These are phyloP conservation scores for Chiloscyllium punctatum DNA, from an alignment of 2,797 vertebrate species.

Conservation along the genomic window DNA sequence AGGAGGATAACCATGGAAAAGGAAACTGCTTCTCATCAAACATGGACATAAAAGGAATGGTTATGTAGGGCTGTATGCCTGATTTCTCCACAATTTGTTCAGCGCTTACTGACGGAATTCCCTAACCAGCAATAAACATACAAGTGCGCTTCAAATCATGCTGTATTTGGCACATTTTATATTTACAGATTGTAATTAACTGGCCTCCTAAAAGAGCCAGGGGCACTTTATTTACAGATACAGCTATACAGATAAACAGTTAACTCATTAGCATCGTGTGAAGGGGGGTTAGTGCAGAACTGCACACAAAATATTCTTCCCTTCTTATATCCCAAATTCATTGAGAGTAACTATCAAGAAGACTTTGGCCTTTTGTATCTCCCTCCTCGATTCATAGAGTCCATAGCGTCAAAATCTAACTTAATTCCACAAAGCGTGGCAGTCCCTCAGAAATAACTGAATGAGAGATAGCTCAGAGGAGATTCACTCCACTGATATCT, in stretches of 20 bases:
- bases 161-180: not conserved
- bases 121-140: not conserved
- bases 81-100: constrained; percentile 22
- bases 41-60: not conserved
- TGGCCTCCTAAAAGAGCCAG: not conserved
- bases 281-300: not conserved
- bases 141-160: not conserved
- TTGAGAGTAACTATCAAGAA: not conserved
- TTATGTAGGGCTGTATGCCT: no score
- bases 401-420: no score
- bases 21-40: not conserved
- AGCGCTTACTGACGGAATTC: not conserved
- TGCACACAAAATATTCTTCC: not conserved
- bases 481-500: no score
- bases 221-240: not conserved
- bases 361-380: not conserved
- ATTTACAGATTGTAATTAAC: constrained; percentile 7
- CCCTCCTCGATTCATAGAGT: not conserved
- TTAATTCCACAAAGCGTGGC: not conserved
- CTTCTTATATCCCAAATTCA: not conserved
- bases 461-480: no score
- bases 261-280: not conserved
- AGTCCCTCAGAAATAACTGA: not conserved
- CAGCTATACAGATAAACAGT: not conserved
- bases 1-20: not conserved